Evolutionary conservation across 1,140 invertebrate species (phyloP), one percentile per base, ranked within the genome.

Genomic region (Latrodectus geometricus): DNA sequence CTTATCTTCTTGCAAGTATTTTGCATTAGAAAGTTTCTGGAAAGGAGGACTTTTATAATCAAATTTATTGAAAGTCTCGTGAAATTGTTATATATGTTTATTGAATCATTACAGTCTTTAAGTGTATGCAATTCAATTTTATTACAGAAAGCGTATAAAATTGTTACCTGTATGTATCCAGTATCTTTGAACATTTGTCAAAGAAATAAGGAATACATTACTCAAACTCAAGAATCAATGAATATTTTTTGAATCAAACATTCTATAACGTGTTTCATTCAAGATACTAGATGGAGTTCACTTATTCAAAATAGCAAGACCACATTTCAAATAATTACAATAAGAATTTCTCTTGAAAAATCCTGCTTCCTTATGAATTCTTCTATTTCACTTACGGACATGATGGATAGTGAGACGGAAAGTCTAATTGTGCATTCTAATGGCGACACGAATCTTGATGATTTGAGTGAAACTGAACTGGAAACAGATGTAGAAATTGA

Each of bases 401-500:
- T 68, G n/a, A 54, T 54, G 0, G 82, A 84, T 5, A 84, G 82
- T 20, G 82, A 84, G 15, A 84, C 82, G 4, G 82, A 84, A 54
- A 84, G 82, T 48, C 20, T 84, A 7, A 48, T 84, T 9, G 82
- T 76, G 14, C 82, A 84, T 35, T 9, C 82, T 4, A 75, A 84
- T 35, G 82, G 82, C 9, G 82, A 84, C 23, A 35, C 49, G 4
- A 76, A 23, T 9, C 9, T 84, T 8, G 82, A 84, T 35, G 82
- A 84, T 52, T 50, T 84, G 3, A 84, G 82, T 9, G 82, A 84
- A 17, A 82, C 70, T 54, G 80, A 82, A 73, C 76, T 52, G 21
- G 82, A 84, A 54, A 84, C 82, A 0, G 82, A 84, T 48, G 73
- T 84, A 8, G 82, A 84, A 54, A 76, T 84, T 11, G 82, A 61